Evolutionary conservation across 2,888 invertebrate species (phyloP).

Genomic region (Sarcophaga rosellei): DNA sequence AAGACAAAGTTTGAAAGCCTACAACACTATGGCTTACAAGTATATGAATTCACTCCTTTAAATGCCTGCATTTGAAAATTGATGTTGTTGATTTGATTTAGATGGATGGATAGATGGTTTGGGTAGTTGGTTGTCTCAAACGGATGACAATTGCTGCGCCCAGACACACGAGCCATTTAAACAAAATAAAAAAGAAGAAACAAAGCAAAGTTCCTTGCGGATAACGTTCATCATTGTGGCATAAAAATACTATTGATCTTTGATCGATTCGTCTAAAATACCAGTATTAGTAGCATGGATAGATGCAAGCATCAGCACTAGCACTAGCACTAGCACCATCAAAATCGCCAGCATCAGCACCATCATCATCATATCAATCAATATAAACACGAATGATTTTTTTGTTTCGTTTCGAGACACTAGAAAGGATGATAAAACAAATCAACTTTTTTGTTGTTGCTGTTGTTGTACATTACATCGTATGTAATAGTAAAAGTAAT

Average conservation of each 20-base stretch:
- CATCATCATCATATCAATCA: constrained; percentile 66
- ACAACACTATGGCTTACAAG: too few species aligned
- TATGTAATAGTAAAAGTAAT: constrained; percentile 33
- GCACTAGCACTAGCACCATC: constrained; percentile 14
- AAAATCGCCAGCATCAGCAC: constrained; percentile 21
- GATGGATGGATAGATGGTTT: constrained; percentile 39
- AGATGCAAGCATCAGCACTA: constrained; percentile 7
- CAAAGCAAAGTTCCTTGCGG: constrained; percentile 43
- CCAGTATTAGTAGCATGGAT: background rate
- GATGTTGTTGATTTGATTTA: constrained; percentile 52
- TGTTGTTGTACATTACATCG: background rate
- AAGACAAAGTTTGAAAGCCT: constrained; percentile 1
- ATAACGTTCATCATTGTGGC: constrained; percentile 45
- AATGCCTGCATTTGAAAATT: constrained; percentile 13
- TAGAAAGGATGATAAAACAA: constrained; percentile 38
- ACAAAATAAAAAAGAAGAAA: background rate
- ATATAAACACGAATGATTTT: constrained; percentile 57
- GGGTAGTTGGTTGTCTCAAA: constrained; percentile 57
- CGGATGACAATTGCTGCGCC: constrained; percentile 61
- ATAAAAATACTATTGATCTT: constrained; percentile 41
- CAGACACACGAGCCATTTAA: constrained; percentile 57
- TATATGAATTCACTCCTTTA: background rate
- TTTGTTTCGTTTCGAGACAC: constrained; percentile 12
- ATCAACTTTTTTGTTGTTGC: constrained; percentile 12
- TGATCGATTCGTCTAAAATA: constrained; percentile 8